phyloP scores from a whole-genome alignment of 2,113 vertebrate species.

The Ageneiosus marmoratus region DNA sequence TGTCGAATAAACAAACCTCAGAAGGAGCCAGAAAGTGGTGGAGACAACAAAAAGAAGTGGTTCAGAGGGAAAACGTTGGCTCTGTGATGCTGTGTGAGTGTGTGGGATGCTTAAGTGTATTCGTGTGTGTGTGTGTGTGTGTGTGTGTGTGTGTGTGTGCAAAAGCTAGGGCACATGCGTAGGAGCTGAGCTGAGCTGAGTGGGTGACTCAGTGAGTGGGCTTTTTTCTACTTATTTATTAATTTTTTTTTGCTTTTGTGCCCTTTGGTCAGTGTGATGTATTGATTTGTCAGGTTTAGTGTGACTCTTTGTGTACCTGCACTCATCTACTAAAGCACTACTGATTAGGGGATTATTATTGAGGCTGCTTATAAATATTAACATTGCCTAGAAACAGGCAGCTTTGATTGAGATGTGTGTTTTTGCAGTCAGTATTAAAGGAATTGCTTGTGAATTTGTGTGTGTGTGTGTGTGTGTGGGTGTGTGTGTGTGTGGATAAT shows the following conservation, averaged over 20 bases:
- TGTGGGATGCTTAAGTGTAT: constrained; percentile 53
- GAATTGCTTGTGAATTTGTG: not conserved
- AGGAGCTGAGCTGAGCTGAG: constrained; percentile 57
- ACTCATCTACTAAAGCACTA: not conserved
- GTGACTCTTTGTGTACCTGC: not conserved
- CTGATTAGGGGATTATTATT: not conserved
- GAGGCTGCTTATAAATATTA: not conserved
- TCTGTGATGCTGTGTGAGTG: constrained; percentile 28
- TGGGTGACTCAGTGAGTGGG: constrained; percentile 55
- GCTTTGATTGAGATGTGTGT: not conserved
- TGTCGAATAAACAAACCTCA: not conserved
- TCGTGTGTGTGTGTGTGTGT: constrained; percentile 21
- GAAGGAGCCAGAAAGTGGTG: not conserved
- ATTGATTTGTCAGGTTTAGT: constrained; percentile 28
- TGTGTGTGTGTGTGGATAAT: constrained; percentile 12
- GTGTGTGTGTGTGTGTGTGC: constrained; percentile 48
- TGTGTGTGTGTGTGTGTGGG: constrained; percentile 6
- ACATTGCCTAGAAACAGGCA: not conserved
- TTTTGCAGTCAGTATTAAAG: not conserved
- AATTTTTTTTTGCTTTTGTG: constrained; percentile 21
- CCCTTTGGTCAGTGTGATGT: constrained; percentile 44
- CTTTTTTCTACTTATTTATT: constrained; percentile 49
- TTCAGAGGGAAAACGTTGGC: constrained; percentile 15
- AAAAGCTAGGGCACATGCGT: constrained; percentile 54
- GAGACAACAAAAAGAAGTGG: constrained; percentile 10